Conservation (phyloP, 2,888 invertebrate genomes). For the Spilarctia lutea region DNA sequence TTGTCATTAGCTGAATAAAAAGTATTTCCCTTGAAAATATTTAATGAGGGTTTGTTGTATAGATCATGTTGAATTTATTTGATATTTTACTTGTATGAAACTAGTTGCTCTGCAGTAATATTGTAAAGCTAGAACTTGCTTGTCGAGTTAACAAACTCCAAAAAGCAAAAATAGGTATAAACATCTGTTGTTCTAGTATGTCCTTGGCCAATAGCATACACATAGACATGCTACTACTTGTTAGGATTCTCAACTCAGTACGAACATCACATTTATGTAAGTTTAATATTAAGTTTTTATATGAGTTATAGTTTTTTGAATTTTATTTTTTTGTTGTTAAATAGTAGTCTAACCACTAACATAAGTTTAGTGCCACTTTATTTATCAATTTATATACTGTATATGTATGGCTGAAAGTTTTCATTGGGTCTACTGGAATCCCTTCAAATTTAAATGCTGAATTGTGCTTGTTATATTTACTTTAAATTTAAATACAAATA, state of each 20-base stretch:
- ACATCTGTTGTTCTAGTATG: constrained; percentile 35
- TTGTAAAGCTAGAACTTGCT: constrained; percentile 36
- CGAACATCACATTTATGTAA: constrained; percentile 41
- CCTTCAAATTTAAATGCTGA: constrained; percentile 14
- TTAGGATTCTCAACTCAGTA: constrained; percentile 34
- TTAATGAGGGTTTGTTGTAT: constrained; percentile 62
- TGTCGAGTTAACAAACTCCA: constrained; percentile 28
- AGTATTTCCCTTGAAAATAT: constrained; percentile 57
- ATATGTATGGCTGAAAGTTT: constrained; percentile 35
- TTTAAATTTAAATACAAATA: neutral
- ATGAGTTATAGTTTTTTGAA: constrained; percentile 33
- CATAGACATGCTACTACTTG: constrained; percentile 31
- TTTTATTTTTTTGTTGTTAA: constrained; percentile 46
- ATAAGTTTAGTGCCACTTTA: constrained; percentile 42
- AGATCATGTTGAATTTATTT: constrained; percentile 60
- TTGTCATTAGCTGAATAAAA: constrained; percentile 59
- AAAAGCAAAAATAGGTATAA: constrained; percentile 35
- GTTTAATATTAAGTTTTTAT: constrained; percentile 38
- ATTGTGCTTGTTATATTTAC: constrained; percentile 1
- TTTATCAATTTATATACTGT: constrained; percentile 37
- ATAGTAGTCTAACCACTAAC: constrained; percentile 46
- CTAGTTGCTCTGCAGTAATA: constrained; percentile 57
- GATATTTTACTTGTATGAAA: constrained; percentile 51
- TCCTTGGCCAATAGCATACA: constrained; percentile 30
- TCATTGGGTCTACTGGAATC: constrained; percentile 36